Conservation (phyloP, 2,888 invertebrate species). For the Tortricodes alternella region DNA sequence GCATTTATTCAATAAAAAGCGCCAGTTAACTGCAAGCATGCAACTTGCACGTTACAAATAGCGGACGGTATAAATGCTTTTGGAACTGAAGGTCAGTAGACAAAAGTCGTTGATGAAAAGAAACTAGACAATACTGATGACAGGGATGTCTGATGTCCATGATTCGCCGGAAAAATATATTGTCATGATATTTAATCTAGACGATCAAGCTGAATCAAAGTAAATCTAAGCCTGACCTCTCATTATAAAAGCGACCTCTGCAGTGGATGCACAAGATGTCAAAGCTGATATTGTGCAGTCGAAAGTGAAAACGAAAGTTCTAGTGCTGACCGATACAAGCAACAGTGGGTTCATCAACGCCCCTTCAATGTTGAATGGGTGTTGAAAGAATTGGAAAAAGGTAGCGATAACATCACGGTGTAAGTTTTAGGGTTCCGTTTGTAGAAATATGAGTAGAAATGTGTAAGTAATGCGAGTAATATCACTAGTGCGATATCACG, state of each 20-base stretch:
- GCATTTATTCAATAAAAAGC: background rate
- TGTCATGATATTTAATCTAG: background rate
- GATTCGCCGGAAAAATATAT: background rate
- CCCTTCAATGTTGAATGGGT: slow-evolving; percentile 44
- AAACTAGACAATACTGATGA: background rate
- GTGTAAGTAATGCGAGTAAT: too few relatives aligned
- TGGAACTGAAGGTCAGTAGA: background rate
- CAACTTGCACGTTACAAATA: background rate
- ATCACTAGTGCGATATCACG: too few relatives aligned
- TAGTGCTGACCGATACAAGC: slow-evolving; percentile 37
- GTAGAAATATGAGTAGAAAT: too few relatives aligned
- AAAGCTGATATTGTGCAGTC: slow-evolving; percentile 34
- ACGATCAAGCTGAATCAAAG: background rate
- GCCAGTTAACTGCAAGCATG: background rate
- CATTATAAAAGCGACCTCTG: slow-evolving; percentile 9
- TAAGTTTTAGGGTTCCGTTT: slow-evolving; percentile 31
- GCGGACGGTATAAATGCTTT: background rate
- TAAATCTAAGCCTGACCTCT: slow-evolving; percentile 2
- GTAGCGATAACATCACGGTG: slow-evolving; percentile 40
- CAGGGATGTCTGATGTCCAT: too few relatives aligned
- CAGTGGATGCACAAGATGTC: slow-evolving; percentile 16
- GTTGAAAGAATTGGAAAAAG: slow-evolving; percentile 46
- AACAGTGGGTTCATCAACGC: slow-evolving; percentile 36
- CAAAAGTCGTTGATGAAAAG: background rate
- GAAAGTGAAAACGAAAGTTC: slow-evolving; percentile 49